Evolutionary conservation across 1,140 invertebrate genomes (phyloP), one percentile per base, ranked within the genome.

Genomic region (Bombus vancouverensis): DNA sequence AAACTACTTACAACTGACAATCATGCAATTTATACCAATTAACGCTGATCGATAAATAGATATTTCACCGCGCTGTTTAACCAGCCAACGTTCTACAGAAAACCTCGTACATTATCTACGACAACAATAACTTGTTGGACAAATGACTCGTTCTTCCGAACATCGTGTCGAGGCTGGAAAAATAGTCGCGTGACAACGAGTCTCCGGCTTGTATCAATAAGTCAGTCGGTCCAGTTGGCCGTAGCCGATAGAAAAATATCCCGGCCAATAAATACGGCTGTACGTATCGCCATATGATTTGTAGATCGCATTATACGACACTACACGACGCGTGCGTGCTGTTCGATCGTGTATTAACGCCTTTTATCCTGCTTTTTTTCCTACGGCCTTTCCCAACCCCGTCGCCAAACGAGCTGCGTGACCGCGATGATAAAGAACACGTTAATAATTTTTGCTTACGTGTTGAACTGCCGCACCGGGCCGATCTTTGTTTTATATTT

Each of bases 301-400:
- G 73, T 86, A 28, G 81, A 72, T 82, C 73, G 65, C 73, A 47
- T 85, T 85, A 85, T 70, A 85, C 66, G 76, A 85, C 66, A 62
- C 68, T 71, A 73, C 83, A 85, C 57, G 72, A 77, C 62, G 72
- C 39, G 62, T 68, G 85, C 85, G 72, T 71, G 82, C 79, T 80
- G 72, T 73, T 66, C 82, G 77, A 75, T 84, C 85, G 76, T 89
- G 68, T 77, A 85, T 85, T 80, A 85, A 82, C 47, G 66, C 74
- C 74, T 80, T 71, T 57, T 59, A n/a, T 79, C 42, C n/a, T 57
- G 32, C 1, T 34, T 12, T 12, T 22, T 32, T 28, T 25, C 28
- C 34, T 28, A 22, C 18, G 6, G 18, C 47, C 3, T 66, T 42
- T 10, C 28, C 18, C n/a, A 25, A 65, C 22, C 53, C 34, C 22